These are phyloP conservation scores for Meteorus colon DNA, from an alignment of 2,888 invertebrate genomes.

Conservation along the genomic window DNA sequence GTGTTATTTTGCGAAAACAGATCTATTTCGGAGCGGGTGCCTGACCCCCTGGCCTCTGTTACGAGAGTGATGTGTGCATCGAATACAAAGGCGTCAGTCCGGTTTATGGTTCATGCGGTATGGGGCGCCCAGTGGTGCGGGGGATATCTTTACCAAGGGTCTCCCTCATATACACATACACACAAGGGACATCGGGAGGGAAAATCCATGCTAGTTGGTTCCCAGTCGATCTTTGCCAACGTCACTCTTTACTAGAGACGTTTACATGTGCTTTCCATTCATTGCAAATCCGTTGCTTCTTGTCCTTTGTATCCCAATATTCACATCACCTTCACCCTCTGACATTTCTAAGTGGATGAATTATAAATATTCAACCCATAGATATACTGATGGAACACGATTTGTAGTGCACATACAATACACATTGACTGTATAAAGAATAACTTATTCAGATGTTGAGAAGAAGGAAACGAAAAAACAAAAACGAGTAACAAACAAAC, in stretches of 20 bases:
- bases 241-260: constrained; percentile 54
- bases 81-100: constrained; percentile 66
- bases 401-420: neutral
- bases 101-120: constrained; percentile 40
- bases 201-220: constrained; percentile 10
- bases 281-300: constrained; percentile 50
- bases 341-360: constrained; percentile 20
- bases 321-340: constrained; percentile 44
- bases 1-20: constrained; percentile 71
- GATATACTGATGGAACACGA: neutral
- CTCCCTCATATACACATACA: constrained; percentile 28
- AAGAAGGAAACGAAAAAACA: neutral
- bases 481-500: neutral
- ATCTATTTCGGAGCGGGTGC: constrained; percentile 69
- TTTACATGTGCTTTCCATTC: constrained; percentile 71
- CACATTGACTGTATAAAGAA: neutral
- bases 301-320: constrained; percentile 47
- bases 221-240: constrained; percentile 40
- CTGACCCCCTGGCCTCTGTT: constrained; percentile 62
- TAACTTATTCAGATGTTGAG: neutral
- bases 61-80: constrained; percentile 68
- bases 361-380: neutral
- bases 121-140: constrained; percentile 49
- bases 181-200: constrained; percentile 2
- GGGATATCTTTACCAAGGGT: constrained; percentile 57